phyloP scores from a whole-genome alignment of 2,113 vertebrate species.

The Noturus placidus region DNA sequence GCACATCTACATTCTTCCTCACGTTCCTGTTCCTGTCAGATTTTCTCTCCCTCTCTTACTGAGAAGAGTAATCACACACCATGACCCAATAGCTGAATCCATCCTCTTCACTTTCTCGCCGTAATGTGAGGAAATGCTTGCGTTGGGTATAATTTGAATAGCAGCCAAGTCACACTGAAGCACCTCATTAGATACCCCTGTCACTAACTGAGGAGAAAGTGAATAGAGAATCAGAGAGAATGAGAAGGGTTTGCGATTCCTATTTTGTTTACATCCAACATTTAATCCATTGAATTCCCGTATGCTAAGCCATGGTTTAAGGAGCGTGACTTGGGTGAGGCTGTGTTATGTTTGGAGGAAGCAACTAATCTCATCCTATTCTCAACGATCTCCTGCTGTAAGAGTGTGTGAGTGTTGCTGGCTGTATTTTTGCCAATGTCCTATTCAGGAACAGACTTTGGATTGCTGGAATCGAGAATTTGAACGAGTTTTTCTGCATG shows the following conservation, averaged over 20 bases:
- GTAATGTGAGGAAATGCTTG: constrained; percentile 38
- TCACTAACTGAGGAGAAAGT: constrained; percentile 55
- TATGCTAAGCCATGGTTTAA: constrained; percentile 56
- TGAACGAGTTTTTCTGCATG: constrained; percentile 52
- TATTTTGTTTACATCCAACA: constrained; percentile 63
- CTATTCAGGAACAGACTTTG: constrained; percentile 16
- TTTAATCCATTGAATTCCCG: constrained; percentile 60
- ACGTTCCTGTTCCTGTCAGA: not conserved
- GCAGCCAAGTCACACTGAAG: constrained; percentile 48
- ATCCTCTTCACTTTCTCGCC: constrained; percentile 14
- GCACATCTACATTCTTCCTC: not conserved
- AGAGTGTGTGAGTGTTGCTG: constrained; percentile 38
- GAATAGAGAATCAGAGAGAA: constrained; percentile 35
- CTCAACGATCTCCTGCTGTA: not conserved
- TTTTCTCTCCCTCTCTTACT: not conserved
- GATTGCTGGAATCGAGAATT: constrained; percentile 45
- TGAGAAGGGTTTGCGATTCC: constrained; percentile 54
- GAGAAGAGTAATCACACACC: constrained; percentile 12
- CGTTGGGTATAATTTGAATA: constrained; percentile 53
- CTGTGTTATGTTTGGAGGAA: constrained; percentile 17
- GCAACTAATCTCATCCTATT: constrained; percentile 26
- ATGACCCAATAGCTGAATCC: constrained; percentile 59
- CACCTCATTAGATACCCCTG: constrained; percentile 58
- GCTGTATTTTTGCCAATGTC: constrained; percentile 24
- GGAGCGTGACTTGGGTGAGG: constrained; percentile 7